Conservation (phyloP, 2,113 vertebrate species). For the Archilochus colubris region DNA sequence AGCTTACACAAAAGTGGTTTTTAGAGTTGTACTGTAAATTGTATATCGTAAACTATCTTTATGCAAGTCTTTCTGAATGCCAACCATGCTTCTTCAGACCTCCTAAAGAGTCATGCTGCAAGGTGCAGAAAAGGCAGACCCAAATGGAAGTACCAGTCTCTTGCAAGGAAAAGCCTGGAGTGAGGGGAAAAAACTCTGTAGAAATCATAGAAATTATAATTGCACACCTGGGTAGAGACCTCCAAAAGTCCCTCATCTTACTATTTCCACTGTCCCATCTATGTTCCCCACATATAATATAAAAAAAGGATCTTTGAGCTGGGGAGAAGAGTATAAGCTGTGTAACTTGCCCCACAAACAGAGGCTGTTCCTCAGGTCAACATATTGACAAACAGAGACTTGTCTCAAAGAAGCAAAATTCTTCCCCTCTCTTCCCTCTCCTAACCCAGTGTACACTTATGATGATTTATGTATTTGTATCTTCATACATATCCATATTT, state of each 20-base stretch:
- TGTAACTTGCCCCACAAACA: neutral
- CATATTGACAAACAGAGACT: neutral
- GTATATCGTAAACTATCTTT: neutral
- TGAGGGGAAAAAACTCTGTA: fast-evolving
- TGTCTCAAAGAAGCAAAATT: neutral
- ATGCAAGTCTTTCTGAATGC: neutral
- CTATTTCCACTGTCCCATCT: neutral
- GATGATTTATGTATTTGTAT: neutral
- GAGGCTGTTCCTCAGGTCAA: neutral
- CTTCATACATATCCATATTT: neutral
- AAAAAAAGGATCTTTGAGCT: neutral
- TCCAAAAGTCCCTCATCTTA: neutral
- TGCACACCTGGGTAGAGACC: neutral
- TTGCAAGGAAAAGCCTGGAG: neutral
- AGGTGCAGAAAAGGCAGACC: neutral
- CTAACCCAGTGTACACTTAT: neutral
- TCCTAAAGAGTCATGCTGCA: neutral
- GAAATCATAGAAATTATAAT: neutral
- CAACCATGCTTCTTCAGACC: neutral
- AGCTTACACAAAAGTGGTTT: neutral
- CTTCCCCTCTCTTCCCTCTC: neutral
- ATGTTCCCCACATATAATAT: neutral
- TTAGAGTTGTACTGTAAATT: neutral
- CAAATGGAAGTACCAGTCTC: neutral
- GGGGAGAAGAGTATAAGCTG: neutral